Percentiles rank a stretch among this genome's conserved stretches.
Conservation (phyloP, 2,113 vertebrate species). For the Oreocharis arfaki region DNA sequence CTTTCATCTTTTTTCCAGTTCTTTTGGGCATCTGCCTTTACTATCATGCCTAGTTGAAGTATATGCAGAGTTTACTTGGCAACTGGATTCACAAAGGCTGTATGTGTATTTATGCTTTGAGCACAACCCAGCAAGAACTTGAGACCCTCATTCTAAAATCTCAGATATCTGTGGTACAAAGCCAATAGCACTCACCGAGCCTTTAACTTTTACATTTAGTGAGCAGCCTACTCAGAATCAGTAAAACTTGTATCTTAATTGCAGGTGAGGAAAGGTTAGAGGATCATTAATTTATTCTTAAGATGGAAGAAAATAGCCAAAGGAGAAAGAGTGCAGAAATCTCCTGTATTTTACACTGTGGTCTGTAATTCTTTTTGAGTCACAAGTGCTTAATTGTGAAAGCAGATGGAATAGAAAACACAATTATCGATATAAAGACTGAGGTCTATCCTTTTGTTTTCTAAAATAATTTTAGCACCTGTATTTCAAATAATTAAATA, state of each 20-base stretch:
- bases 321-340: background rate
- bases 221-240: background rate
- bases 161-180: background rate
- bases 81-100: background rate
- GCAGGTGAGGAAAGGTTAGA: background rate
- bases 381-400: background rate
- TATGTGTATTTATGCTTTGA: background rate
- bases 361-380: background rate
- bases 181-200: background rate
- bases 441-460: background rate
- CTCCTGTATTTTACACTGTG: background rate
- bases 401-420: background rate
- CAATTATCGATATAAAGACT: background rate
- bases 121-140: background rate
- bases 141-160: background rate
- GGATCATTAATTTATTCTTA: background rate
- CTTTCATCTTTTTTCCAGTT: conserved; percentile 16
- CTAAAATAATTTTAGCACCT: background rate
- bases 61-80: background rate
- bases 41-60: background rate
- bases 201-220: background rate
- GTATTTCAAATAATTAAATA: background rate
- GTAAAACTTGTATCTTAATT: background rate
- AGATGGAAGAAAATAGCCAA: background rate
- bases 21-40: background rate